Percentiles rank a stretch among this genome's conserved stretches.
These are phyloP conservation scores for Anguilla japonica DNA, from an alignment of 2,113 vertebrate genomes.

Conservation along the genomic window DNA sequence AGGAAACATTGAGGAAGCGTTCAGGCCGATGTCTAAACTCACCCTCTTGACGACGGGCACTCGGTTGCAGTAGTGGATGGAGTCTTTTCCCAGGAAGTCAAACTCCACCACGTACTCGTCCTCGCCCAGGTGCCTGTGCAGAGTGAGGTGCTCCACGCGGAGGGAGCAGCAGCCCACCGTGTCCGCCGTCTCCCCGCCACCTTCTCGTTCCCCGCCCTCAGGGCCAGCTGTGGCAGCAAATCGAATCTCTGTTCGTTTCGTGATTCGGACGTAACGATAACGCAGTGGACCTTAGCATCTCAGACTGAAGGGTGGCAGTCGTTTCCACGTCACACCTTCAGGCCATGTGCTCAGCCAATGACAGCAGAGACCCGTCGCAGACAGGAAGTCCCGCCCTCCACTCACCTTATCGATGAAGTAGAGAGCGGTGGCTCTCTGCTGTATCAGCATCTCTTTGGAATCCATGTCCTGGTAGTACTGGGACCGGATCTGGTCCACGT, in stretches of 20 bases:
- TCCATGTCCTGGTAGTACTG: conserved; percentile 64
- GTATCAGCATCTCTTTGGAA: conserved; percentile 59
- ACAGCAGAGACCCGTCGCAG: background rate
- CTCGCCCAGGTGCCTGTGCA: too few species aligned
- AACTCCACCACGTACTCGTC: too few species aligned
- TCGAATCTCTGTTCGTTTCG: too few species aligned
- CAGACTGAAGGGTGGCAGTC: too few species aligned
- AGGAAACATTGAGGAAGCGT: too few species aligned
- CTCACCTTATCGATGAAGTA: conserved; percentile 73
- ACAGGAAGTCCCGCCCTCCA: background rate
- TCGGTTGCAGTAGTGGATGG: too few species aligned
- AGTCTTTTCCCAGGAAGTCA: too few species aligned
- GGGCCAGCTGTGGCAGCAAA: conserved; percentile 32
- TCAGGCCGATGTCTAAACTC: background rate
- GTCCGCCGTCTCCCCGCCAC: conserved; percentile 11
- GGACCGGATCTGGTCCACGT: conserved; percentile 56
- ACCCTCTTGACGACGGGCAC: too few species aligned
- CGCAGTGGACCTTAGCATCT: too few species aligned
- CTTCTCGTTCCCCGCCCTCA: conserved; percentile 48
- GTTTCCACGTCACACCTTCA: too few species aligned
- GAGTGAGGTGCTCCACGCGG: conserved; percentile 17
- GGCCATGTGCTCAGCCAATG: background rate
- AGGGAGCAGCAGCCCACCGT: too few species aligned
- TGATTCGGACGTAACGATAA: too few species aligned
- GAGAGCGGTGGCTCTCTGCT: conserved; percentile 67